Percentiles rank a stretch among this genome's conserved stretches.
phyloP scores from a whole-genome alignment of 2,113 vertebrate species.

The Nymphicus hollandicus region DNA sequence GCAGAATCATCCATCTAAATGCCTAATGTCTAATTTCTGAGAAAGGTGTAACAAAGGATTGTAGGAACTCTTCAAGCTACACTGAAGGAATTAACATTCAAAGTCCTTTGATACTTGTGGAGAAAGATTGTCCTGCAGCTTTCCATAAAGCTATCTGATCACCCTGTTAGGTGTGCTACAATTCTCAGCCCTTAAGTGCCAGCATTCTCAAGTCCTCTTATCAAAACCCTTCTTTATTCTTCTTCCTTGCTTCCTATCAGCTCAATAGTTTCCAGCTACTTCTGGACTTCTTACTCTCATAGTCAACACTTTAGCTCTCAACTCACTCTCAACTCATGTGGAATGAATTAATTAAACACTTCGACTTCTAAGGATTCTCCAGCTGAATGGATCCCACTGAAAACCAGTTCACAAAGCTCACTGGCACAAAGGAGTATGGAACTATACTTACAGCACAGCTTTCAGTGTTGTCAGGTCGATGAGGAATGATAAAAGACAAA shows the following conservation, averaged over 20 bases:
- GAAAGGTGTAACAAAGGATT: background rate
- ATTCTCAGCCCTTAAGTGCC: background rate
- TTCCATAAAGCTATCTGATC: background rate
- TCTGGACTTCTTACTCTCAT: background rate
- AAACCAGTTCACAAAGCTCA: background rate
- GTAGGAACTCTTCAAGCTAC: background rate
- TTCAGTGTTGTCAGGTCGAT: conserved; percentile 85
- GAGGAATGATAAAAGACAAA: conserved; percentile 86
- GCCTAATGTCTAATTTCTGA: background rate
- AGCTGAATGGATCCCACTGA: background rate
- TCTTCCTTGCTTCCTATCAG: background rate
- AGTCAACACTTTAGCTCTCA: background rate
- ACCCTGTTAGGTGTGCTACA: background rate
- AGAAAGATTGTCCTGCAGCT: background rate
- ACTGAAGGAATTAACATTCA: background rate
- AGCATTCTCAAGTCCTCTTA: background rate
- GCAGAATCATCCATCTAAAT: background rate
- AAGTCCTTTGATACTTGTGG: background rate
- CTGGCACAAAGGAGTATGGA: background rate
- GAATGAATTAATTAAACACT: background rate
- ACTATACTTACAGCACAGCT: conserved; percentile 86
- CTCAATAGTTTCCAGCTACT: background rate
- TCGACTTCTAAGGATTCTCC: background rate
- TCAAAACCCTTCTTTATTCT: background rate
- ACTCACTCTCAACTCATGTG: background rate